Conservation (phyloP, 2,888 invertebrate species). For the Drosophila histrio region DNA sequence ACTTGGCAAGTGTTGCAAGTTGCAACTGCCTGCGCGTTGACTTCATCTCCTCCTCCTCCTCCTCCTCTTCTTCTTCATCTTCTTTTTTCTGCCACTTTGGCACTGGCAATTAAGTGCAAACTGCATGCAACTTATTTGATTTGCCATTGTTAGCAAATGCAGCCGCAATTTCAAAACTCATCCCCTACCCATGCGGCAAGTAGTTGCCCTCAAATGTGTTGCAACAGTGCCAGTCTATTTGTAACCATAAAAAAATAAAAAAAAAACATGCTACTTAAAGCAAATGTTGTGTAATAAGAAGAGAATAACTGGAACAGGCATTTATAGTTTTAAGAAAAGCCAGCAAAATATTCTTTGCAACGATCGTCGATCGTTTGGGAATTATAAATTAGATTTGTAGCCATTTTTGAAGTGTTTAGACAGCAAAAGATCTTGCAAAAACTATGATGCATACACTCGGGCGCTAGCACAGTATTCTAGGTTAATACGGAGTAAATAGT, state of each 20-base stretch:
- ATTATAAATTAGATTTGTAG: slow-evolving; percentile 1
- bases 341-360: neutral
- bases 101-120: slow-evolving; percentile 74
- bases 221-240: slow-evolving; percentile 13
- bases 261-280: slow-evolving; percentile 15
- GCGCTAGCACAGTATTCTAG: neutral
- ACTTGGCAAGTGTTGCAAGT: slow-evolving; percentile 37
- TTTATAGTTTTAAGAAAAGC: neutral
- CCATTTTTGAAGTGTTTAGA: neutral
- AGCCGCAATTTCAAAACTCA: slow-evolving; percentile 47
- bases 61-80: neutral
- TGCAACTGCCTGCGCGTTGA: slow-evolving; percentile 24
- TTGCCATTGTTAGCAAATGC: slow-evolving; percentile 66
- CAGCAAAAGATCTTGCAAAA: too few species aligned
- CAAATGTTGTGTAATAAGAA: slow-evolving; percentile 3
- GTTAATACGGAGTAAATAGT: too few species aligned
- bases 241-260: neutral
- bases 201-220: neutral
- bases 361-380: slow-evolving; percentile 9
- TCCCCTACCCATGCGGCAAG: neutral
- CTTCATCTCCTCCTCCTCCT: neutral
- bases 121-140: slow-evolving; percentile 69
- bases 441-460: neutral
- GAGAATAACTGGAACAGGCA: neutral
- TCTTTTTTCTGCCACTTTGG: slow-evolving; percentile 70